These are phyloP conservation scores for Toxonevra muliebris DNA, from an alignment of 2,888 invertebrate species.

Conservation along the genomic window DNA sequence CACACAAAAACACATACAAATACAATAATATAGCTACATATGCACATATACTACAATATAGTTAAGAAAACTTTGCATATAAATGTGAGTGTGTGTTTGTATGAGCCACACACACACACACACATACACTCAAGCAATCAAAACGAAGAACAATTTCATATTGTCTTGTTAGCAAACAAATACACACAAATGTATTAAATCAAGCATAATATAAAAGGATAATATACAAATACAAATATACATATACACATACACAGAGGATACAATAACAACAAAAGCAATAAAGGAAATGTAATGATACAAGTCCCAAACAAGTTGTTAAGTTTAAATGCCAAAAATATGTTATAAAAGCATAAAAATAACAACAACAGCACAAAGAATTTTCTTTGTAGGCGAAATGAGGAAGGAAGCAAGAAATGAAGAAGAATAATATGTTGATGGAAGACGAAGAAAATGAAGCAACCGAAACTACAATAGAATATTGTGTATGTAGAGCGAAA, in stretches of 20 bases:
- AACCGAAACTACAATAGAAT: too few relatives aligned
- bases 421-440: too few relatives aligned
- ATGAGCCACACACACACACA: too few relatives aligned
- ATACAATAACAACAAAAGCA: constrained; percentile 26
- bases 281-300: constrained; percentile 39
- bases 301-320: constrained; percentile 60
- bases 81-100: background rate
- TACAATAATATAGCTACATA: background rate
- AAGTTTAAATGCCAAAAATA: constrained; percentile 56
- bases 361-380: background rate
- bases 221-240: background rate
- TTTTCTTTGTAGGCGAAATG: too few relatives aligned
- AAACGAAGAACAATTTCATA: background rate
- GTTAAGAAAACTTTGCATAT: background rate
- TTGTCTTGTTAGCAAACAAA: constrained; percentile 6
- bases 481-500: too few relatives aligned
- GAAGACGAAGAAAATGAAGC: too few relatives aligned
- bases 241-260: background rate
- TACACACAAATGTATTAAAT: constrained; percentile 19
- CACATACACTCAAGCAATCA: background rate
- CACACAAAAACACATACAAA: background rate
- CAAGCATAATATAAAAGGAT: constrained; percentile 5
- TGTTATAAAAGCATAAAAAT: background rate
- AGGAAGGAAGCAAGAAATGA: background rate
- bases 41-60: background rate